phyloP scores from a whole-genome alignment of 2,797 vertebrate species.

The Rhabdomys pumilio region DNA sequence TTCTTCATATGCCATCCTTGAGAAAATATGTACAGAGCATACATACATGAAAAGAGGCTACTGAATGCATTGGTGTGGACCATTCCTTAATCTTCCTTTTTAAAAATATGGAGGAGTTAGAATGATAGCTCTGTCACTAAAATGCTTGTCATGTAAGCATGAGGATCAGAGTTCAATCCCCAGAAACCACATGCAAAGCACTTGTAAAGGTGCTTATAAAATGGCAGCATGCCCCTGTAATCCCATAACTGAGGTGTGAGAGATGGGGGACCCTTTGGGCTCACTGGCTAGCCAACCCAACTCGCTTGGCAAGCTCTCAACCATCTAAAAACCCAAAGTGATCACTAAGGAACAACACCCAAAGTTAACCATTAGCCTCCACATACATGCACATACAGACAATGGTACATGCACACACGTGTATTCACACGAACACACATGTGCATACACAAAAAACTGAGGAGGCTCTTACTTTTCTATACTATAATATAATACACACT shows the following conservation, averaged over 20 bases:
- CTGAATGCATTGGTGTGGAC: not conserved
- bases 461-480: not conserved
- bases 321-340: not conserved
- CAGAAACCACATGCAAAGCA: not conserved
- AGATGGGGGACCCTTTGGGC: not conserved
- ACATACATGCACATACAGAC: not conserved
- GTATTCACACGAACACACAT: not conserved
- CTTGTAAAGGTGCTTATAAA: not conserved
- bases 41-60: not conserved
- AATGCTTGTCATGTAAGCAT: not conserved
- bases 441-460: not conserved
- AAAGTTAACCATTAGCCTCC: not conserved
- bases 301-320: not conserved
- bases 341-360: not conserved
- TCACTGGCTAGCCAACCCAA: not conserved
- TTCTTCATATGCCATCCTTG: conserved; percentile 20
- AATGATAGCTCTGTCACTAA: not conserved
- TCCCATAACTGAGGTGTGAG: not conserved
- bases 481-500: conserved; percentile 18
- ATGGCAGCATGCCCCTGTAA: not conserved
- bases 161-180: not conserved
- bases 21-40: conserved; percentile 40
- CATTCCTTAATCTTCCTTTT: conserved; percentile 22
- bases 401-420: not conserved
- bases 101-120: not conserved